Evolutionary conservation across 2,113 vertebrate species (phyloP).

Genomic region (Melozone crissalis): DNA sequence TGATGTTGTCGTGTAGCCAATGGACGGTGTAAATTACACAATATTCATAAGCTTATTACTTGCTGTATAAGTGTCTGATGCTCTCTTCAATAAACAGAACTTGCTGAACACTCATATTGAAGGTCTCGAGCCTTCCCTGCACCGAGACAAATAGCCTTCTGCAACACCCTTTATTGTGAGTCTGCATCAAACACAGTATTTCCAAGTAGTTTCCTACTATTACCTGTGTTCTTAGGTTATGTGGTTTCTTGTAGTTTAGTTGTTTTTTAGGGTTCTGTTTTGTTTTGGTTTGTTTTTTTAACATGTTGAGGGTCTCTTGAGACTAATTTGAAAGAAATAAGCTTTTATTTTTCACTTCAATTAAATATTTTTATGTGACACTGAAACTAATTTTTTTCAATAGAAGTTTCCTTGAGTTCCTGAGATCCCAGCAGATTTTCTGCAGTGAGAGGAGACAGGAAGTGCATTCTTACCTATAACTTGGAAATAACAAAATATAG

Average conservation of each 20-base stretch:
- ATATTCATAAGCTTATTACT: no score
- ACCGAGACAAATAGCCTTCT: no score
- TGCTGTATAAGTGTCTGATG: no score
- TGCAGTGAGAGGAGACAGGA: background rate
- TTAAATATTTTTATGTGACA: background rate
- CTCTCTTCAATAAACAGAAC: no score
- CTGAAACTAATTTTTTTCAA: background rate
- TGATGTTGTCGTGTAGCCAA: no score
- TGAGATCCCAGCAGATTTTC: background rate
- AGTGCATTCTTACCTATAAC: background rate
- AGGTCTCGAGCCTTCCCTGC: no score
- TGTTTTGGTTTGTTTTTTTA: background rate
- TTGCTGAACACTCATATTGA: no score
- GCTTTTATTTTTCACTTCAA: background rate
- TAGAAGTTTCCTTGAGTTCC: background rate
- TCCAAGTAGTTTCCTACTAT: background rate
- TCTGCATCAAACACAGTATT: background rate
- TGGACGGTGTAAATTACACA: no score
- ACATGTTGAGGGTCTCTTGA: background rate
- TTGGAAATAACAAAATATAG: background rate
- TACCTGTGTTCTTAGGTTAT: background rate
- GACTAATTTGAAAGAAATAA: background rate
- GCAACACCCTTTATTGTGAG: background rate
- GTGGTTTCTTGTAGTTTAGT: background rate
- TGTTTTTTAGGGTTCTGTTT: background rate